Evolutionary conservation across 2,888 invertebrate species (phyloP), one percentile per base, ranked within the genome.

Genomic region (Tenthredo livida): DNA sequence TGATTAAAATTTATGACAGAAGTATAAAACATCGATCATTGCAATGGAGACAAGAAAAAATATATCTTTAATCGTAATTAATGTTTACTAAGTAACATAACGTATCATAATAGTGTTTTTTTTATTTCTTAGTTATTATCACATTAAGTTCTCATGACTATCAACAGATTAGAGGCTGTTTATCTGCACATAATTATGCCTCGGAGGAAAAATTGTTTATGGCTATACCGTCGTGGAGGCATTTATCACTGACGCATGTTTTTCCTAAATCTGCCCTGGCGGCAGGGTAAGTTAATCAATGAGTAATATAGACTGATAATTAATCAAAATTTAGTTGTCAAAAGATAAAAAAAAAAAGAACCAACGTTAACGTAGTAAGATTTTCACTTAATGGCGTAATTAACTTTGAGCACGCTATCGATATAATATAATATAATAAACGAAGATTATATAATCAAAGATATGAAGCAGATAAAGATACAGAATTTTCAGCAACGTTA

Each of bases 261-360:
- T 90, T 93, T 85, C 93, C 93, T 77, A 92, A 93, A 87, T 93
- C 93, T 25, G 93, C 93, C 73, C 88, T 93, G 21, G 92, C 93
- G 88, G 93, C 92, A 86, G 93, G 93, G 93, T 93, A 90, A 85
- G 88, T 85, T 29, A 29, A 29, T 29, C n/a, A 50, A n/a, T 67
- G 1, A 83, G 47, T 29, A 50, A 37, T 7, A 33, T 10, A 43
- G 15, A 25, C 43, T 75, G 33, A 50, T 61, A 21, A 77, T 77
- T 77, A 0, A 25, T 43, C 21, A 3, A 17, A 29, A 6, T n/a
- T 77, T 4, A 17, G 29, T 33, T 33, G 33, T 50, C n/a, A 33
- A 50, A 29, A 25, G 21, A 29, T 15, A 43, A 43, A 43, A 25
- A 9, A 43, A 43, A 43, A 47, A n/a, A n/a, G n/a, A n/a, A n/a